A percentile compares a stretch with the other conserved stretches of the same genome.
These are phyloP conservation scores for Cottoperca gobio DNA, from an alignment of 2,797 vertebrate species.

Conservation along the genomic window DNA sequence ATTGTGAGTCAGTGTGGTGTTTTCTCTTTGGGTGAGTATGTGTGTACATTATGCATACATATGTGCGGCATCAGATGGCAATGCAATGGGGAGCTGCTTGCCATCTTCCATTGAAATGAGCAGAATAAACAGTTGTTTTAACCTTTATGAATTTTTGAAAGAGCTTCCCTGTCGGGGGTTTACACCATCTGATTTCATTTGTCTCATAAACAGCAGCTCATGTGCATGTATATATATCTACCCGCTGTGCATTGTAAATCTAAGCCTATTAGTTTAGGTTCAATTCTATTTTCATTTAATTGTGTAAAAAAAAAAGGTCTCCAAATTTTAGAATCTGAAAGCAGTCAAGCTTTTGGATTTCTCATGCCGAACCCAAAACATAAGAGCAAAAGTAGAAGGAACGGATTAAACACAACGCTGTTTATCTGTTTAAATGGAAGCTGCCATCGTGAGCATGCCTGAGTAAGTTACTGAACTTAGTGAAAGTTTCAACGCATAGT, in stretches of 20 bases:
- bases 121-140: constrained; percentile 82
- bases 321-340: background rate
- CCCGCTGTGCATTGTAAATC: constrained; percentile 6
- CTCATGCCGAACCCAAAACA: background rate
- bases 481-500: too few relatives aligned
- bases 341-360: background rate
- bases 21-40: constrained; percentile 4
- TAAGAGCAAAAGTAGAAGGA: background rate
- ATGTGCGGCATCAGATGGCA: constrained; percentile 61
- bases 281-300: background rate
- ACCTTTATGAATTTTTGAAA: constrained; percentile 82
- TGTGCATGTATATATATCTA: constrained; percentile 31
- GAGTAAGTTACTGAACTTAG: too few relatives aligned
- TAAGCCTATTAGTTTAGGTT: background rate
- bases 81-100: constrained; percentile 61
- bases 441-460: too few relatives aligned
- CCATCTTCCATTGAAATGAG: constrained; percentile 70
- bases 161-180: constrained; percentile 69
- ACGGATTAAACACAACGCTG: background rate
- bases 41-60: constrained; percentile 40
- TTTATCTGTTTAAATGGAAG: too few relatives aligned
- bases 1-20: background rate
- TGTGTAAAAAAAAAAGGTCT: background rate
- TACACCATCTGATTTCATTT: constrained; percentile 74
- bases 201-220: constrained; percentile 60